These are phyloP conservation scores for Lithophane semibrunnea DNA, from an alignment of 2,888 invertebrate genomes.

Conservation along the genomic window DNA sequence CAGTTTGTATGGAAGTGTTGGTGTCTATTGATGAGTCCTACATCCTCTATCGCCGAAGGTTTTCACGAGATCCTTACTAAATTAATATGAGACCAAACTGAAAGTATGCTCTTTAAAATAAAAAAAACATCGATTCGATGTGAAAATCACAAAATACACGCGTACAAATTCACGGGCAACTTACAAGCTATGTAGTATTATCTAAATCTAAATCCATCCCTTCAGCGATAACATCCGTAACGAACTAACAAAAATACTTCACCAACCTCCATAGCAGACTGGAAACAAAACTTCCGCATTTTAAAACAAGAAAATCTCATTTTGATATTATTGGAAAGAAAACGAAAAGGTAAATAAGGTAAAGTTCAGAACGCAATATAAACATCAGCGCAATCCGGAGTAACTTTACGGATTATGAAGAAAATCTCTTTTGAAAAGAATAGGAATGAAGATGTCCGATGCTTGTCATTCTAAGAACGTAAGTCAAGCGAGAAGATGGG, in stretches of 20 bases:
- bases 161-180: not conserved
- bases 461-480: conserved; percentile 35
- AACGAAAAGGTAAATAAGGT: conserved; percentile 38
- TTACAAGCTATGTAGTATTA: not conserved
- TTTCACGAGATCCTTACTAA: not conserved
- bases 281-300: conserved; percentile 25
- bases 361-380: conserved; percentile 44
- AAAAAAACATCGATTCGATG: not conserved
- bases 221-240: too few relatives aligned
- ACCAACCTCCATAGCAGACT: not conserved
- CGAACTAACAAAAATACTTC: not conserved
- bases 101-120: not conserved
- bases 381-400: conserved; percentile 39
- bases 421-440: conserved; percentile 32
- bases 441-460: conserved; percentile 33
- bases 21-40: not conserved
- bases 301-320: conserved; percentile 42
- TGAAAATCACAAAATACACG: not conserved
- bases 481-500: conserved; percentile 33
- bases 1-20: not conserved
- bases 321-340: conserved; percentile 28
- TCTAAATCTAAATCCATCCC: not conserved
- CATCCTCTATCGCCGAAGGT: not conserved
- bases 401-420: conserved; percentile 42
- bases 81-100: not conserved